Percentiles rank a stretch among this genome's conserved stretches.
Conservation (phyloP, 2,797 vertebrate species). For the Melanotaenia pygmaea region DNA sequence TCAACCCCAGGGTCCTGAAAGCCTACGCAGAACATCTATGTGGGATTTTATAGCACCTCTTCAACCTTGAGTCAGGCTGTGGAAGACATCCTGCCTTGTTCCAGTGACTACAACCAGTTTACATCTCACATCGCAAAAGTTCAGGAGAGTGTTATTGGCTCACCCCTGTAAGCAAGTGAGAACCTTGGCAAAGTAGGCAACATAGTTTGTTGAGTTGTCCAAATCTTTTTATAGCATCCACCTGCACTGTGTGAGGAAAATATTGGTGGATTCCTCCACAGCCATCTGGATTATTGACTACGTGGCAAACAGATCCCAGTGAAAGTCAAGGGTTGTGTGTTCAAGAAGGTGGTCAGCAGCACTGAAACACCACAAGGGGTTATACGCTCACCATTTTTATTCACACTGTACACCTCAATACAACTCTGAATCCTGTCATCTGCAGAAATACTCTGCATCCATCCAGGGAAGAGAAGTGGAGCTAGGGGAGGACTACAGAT, state of each 20-base stretch:
- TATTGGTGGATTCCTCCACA: background rate
- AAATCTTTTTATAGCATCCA: background rate
- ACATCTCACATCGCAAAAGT: background rate
- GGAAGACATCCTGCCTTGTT: background rate
- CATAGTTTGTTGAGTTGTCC: background rate
- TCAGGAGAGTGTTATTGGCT: background rate
- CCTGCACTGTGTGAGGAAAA: background rate
- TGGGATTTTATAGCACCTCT: background rate
- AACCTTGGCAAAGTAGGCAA: background rate
- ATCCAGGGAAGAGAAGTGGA: background rate
- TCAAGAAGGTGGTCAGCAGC: background rate
- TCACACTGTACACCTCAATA: background rate
- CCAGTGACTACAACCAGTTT: background rate
- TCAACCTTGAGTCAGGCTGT: background rate
- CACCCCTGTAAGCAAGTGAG: background rate
- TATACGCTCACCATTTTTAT: background rate
- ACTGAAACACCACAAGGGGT: background rate
- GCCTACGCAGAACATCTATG: background rate
- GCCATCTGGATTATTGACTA: background rate
- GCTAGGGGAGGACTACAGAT: background rate
- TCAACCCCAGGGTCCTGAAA: background rate
- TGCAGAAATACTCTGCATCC: background rate
- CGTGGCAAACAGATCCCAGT: background rate
- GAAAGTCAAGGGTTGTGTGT: background rate
- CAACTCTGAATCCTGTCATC: background rate